phyloP scores from a whole-genome alignment of 1,140 invertebrate species.

The Drosophila littoralis region DNA sequence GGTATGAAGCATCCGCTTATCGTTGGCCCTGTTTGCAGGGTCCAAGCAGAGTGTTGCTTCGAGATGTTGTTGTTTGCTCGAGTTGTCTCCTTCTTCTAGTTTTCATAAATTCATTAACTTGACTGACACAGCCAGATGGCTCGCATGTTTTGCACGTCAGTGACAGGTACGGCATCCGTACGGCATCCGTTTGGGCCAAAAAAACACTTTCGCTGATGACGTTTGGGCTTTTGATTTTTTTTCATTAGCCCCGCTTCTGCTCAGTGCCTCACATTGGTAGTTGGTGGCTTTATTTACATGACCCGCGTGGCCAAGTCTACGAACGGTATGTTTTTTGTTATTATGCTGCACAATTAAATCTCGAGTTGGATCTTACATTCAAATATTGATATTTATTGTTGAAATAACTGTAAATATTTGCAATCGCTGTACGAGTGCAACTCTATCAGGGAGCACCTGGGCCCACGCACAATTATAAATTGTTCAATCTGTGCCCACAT shows the following conservation, averaged over 20 bases:
- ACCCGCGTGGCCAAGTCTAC: conserved; percentile 56
- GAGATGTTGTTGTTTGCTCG: conserved; percentile 21
- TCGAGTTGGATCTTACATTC: conserved; percentile 45
- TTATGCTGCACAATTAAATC: conserved; percentile 67
- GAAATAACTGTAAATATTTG: conserved; percentile 77
- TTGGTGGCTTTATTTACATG: conserved; percentile 52
- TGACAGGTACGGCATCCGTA: conserved; percentile 48
- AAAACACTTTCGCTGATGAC: background rate
- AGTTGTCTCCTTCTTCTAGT: conserved; percentile 21
- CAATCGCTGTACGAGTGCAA: conserved; percentile 26
- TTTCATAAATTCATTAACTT: conserved; percentile 70
- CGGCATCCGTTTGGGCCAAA: conserved; percentile 51
- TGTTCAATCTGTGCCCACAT: conserved; percentile 68
- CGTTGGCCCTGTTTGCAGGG: conserved; percentile 26
- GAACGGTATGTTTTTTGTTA: conserved; percentile 30
- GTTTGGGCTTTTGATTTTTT: conserved; percentile 12
- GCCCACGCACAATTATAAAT: conserved; percentile 78
- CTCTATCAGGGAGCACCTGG: background rate
- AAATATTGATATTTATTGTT: conserved; percentile 63
- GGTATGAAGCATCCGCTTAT: conserved; percentile 36
- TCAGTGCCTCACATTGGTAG: background rate
- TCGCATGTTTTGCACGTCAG: conserved; percentile 61
- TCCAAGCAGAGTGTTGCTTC: conserved; percentile 22
- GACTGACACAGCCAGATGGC: conserved; percentile 51
- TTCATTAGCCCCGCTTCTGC: conserved; percentile 42